Conservation (phyloP, 2,888 invertebrate species). For the Macaria liturata region DNA sequence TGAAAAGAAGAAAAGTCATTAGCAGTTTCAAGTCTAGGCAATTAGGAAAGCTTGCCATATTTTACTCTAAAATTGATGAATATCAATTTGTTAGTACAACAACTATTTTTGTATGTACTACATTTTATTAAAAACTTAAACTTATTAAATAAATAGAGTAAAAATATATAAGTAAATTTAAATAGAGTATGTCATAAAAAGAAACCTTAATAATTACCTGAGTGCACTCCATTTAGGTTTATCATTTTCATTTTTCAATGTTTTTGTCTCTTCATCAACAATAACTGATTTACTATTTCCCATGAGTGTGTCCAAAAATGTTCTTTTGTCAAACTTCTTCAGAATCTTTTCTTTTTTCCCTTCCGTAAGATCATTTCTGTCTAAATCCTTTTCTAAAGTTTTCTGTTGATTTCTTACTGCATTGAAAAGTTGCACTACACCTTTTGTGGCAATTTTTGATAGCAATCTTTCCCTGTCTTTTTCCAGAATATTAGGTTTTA, state of each 20-base stretch:
- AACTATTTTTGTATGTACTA: too few species aligned
- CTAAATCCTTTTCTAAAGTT: slow-evolving; percentile 87
- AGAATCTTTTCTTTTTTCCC: slow-evolving; percentile 89
- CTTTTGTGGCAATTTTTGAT: slow-evolving; percentile 94
- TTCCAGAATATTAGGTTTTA: slow-evolving; percentile 90
- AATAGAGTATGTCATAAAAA: too few species aligned
- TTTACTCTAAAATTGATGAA: too few species aligned
- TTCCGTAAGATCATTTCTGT: slow-evolving; percentile 89
- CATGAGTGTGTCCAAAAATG: slow-evolving; percentile 91
- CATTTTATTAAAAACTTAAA: too few species aligned
- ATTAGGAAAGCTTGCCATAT: too few species aligned
- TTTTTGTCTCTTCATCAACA: slow-evolving; percentile 71
- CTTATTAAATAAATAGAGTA: too few species aligned
- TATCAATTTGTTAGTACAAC: too few species aligned
- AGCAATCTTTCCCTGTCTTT: slow-evolving; percentile 90
- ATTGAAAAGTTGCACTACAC: slow-evolving; percentile 96
- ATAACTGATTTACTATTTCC: slow-evolving; percentile 84
- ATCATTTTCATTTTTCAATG: slow-evolving; percentile 56
- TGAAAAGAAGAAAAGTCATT: slow-evolving; percentile 55
- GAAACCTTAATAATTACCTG: slow-evolving; percentile 58
- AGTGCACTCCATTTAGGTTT: slow-evolving; percentile 85
- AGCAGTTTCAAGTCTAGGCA: too few species aligned
- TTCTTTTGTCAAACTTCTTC: slow-evolving; percentile 89
- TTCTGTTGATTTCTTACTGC: slow-evolving; percentile 94
- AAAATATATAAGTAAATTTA: too few species aligned